Evolutionary conservation across 2,113 vertebrate genomes (phyloP), one percentile per base, ranked within the genome.

Genomic region (Grus americana): DNA sequence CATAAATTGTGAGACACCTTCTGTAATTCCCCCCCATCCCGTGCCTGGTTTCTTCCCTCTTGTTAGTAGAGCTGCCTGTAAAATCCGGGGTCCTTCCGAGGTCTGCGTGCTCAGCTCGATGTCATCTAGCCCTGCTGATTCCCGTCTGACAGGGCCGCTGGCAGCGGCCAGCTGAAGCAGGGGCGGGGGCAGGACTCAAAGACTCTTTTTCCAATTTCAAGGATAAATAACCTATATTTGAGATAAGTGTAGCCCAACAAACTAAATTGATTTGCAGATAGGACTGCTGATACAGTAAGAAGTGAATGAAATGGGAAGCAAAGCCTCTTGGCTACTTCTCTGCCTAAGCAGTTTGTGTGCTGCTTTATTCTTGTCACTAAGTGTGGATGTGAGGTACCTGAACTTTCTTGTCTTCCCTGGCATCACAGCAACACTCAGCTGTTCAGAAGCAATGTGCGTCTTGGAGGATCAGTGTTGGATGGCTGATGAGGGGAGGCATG

Each of bases 41-140:
- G 0, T 19, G 27, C 16, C 17, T 1, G 0, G 7, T 14, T 46
- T 7, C 21, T 46, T 42, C 15, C 11, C 44, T 32, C 5, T 7
- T 22, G 61, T 10, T n/a, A 9, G 1, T 15, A 1, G 6, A 4
- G 22, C 49, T 32, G 29, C n/a, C 24, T 47, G 44, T 38, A 44
- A 44, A 78, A 26, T 24, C 24, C 1, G 5, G 15, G 14, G 11
- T 50, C 8, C 26, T 20, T 27, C 4, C 4, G 16, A 1, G 0
- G 2, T 15, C 26, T 18, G 3, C 21, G 2, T 12, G 19, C 46
- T 21, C 23, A 4, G 19, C 22, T 29, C 27, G 14, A 5, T 26
- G 22, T 32, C 26, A 18, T n/a, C 54, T 66, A 8, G 22, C 4
- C 19, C 29, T 55, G 57, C 85, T 19, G 32, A 44, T 73, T 42